Evolutionary conservation across 2,113 vertebrate species (phyloP), one percentile per base, ranked within the genome.

Genomic region (Daubentonia madagascariensis): DNA sequence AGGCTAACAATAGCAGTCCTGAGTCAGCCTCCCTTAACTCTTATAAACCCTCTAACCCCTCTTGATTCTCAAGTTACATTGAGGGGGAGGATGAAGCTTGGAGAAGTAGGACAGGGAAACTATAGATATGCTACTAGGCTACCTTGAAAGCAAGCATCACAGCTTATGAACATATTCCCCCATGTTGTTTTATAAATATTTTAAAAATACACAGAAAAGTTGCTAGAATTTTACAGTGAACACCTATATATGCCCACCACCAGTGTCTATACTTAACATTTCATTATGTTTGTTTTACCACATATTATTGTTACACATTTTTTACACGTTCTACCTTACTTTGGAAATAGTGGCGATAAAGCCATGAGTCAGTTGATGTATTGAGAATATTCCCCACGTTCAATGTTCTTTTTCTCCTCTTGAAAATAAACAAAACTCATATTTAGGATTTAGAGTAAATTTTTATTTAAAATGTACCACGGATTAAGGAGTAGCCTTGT

Each of bases 381-480:
- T 14, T 72, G 16, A 89, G 35, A 37, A 88, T 61, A 35, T 78
- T 50, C 30, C 13, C n/a, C 6, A 87, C 28, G 32, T 72, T 87
- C n/a, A 59, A 40, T 67, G 13, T 83, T 94, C 45, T 90, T 87
- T 84, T 57, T 45, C 45, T 35, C 63, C 63, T 73, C 70, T 81
- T 92, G 10, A 89, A 96, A 94, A 96, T 5, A 8, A 97, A 59
- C 14, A 61, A 93, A 88, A 81, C 0, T 52, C 32, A 70, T n/a
- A 18, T n/a, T 95, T 65, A 88, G 81, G 12, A 54, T 45, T 90
- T 85, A 83, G 8, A 68, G 20, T 50, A 89, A 52, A 91, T n/a
- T 59, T 52, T 78, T 93, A 87, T 93, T 78, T 63, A 92, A 94
- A 75, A 91, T 37, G 30, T 79, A 17, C 35, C n/a, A 67, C 14